A percentile compares a stretch with the other conserved stretches of the same genome.
phyloP scores from a whole-genome alignment of 2,797 vertebrate genomes.

The Steatocranus sp. region DNA sequence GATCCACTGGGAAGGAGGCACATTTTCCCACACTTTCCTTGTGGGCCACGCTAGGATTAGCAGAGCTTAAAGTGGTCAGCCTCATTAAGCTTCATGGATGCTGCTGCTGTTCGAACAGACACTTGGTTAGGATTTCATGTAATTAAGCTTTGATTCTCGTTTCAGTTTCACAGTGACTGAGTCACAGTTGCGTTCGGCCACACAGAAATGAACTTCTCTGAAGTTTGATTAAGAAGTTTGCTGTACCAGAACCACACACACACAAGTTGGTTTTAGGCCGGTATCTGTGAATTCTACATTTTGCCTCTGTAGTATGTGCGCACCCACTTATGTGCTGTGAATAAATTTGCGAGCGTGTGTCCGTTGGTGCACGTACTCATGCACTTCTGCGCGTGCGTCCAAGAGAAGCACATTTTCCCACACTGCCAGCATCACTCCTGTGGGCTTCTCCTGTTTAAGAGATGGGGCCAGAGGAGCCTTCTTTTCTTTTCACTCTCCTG shows the following conservation, averaged over 20 bases:
- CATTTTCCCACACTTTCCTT: constrained; percentile 49
- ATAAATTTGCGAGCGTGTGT: constrained; percentile 36
- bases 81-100: background rate
- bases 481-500: constrained; percentile 68
- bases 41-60: constrained; percentile 46
- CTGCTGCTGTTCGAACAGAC: background rate
- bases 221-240: background rate
- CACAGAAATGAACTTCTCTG: background rate
- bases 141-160: background rate
- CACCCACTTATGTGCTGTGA: constrained; percentile 37
- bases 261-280: background rate
- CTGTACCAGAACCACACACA: background rate
- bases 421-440: constrained; percentile 78
- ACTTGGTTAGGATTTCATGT: background rate
- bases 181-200: background rate
- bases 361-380: constrained; percentile 10
- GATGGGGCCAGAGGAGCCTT: constrained; percentile 61
- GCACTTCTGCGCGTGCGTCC: constrained; percentile 44
- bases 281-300: constrained; percentile 21
- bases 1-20: constrained; percentile 32
- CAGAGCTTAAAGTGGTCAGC: constrained; percentile 8
- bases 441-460: constrained; percentile 71
- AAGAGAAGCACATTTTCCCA: constrained; percentile 79
- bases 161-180: background rate
- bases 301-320: constrained; percentile 36